phyloP scores from a whole-genome alignment of 1,140 invertebrate species.

The Drosophila simulans region DNA sequence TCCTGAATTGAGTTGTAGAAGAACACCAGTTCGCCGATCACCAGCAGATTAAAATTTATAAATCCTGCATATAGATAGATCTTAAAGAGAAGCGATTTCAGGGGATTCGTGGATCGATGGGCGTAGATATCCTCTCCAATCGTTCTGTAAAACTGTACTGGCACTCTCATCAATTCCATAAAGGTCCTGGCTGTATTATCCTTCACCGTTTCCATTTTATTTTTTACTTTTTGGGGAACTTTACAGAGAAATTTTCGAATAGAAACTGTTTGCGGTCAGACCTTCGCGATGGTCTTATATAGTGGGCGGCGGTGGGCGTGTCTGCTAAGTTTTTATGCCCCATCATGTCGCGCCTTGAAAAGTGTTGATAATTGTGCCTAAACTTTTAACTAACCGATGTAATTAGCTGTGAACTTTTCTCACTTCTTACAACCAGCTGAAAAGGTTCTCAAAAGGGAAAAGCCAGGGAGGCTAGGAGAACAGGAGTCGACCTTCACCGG shows the following conservation, averaged over 20 bases:
- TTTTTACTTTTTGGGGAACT: not conserved
- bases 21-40: slow-evolving; percentile 66
- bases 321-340: slow-evolving; percentile 59
- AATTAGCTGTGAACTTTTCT: slow-evolving; percentile 64
- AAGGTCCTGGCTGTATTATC: slow-evolving; percentile 39
- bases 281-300: slow-evolving; percentile 37
- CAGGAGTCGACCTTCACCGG: slow-evolving; percentile 36
- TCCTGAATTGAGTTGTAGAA: slow-evolving; percentile 67
- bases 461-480: not conserved
- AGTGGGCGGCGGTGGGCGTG: slow-evolving; percentile 46
- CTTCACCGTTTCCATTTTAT: slow-evolving; percentile 23
- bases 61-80: slow-evolving; percentile 69
- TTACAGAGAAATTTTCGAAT: not conserved
- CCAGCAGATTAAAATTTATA: slow-evolving; percentile 71
- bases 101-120: slow-evolving; percentile 56
- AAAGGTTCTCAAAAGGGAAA: slow-evolving; percentile 16
- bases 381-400: slow-evolving; percentile 62
- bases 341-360: slow-evolving; percentile 57
- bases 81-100: slow-evolving; percentile 46
- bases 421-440: slow-evolving; percentile 50
- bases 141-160: slow-evolving; percentile 64
- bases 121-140: slow-evolving; percentile 78
- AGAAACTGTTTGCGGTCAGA: slow-evolving; percentile 31
- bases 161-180: slow-evolving; percentile 64
- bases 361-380: slow-evolving; percentile 79